Evolutionary conservation across 2,888 invertebrate species (phyloP), one percentile per base, ranked within the genome.

Genomic region (Drosophila meridionalis): DNA sequence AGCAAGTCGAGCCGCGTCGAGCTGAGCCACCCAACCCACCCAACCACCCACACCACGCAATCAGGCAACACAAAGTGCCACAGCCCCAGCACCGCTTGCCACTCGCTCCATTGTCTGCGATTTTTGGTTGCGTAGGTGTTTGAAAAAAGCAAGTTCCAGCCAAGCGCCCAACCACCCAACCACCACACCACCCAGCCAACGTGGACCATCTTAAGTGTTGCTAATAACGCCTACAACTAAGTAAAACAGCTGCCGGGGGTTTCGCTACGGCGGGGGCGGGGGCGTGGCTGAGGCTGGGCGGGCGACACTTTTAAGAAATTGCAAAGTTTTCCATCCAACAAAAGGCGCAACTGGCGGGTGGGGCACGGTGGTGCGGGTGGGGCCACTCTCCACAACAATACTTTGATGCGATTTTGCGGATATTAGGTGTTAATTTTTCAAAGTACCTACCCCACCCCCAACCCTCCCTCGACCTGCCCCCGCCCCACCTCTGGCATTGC

Each of bases 401-500:
- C 90, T 87, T 86, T 89, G 89, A 90, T 87, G 87, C 87, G 87
- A 87, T 87, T 87, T 87, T 90, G 86, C 90, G 90, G 90, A 87
- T 87, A 87, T 87, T 87, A 87, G 90, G 87, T 87, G 87, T 90
- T 87, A 87, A 87, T 87, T 87, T 90, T 89, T 85, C 85, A 85
- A 89, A 85, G 89, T 79, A 74, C 81, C 73, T 30, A 69, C 59
- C 3, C 28, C 28, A 40, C 36, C 28, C 32, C n/a, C 11, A 7
- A 36, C 50, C 5, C 12, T 14, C 14, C 4, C 30, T 0, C 11
- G 4, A 1, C 5, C 28, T n/a, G 1, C 12, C 1, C 3, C 6
- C 20, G 20, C 3, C 12, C 26, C 0, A n/a, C 55, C 58, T 50
- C 50, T 63, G 69, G 57, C 72, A 87, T 85, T 89, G 82, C 87